A percentile compares a stretch with the other conserved stretches of the same genome.
These are phyloP conservation scores for Ctenosaura bakeri DNA, from an alignment of 2,797 vertebrate genomes.

Conservation along the genomic window DNA sequence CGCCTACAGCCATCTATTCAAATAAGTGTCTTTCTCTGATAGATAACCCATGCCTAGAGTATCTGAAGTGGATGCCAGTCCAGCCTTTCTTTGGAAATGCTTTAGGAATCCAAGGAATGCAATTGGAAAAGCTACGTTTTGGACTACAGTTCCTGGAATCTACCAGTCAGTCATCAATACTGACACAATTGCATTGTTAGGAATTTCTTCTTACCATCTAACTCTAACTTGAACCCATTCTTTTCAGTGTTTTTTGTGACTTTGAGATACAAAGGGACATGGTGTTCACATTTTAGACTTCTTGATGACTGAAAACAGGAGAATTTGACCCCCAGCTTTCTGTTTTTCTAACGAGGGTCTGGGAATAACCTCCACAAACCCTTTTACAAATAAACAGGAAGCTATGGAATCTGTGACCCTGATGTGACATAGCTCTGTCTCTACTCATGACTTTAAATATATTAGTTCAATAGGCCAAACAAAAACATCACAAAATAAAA, in stretches of 20 bases:
- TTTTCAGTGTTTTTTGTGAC: conserved; percentile 10
- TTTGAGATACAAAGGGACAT: conserved; percentile 38
- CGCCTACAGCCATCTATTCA: not conserved
- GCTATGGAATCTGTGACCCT: conserved; percentile 68
- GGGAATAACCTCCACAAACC: conserved; percentile 59
- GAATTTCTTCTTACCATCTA: not conserved
- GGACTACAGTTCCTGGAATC: no score
- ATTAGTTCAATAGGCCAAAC: conserved; percentile 51
- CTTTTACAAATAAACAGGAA: conserved; percentile 79
- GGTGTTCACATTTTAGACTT: conserved; percentile 61
- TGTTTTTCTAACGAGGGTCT: conserved; percentile 64
- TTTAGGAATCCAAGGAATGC: not conserved
- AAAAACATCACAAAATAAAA: no score
- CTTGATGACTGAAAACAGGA: conserved; percentile 49
- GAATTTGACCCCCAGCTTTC: conserved; percentile 57
- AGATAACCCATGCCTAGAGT: not conserved
- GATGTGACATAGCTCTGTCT: conserved; percentile 40
- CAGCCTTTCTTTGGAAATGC: conserved; percentile 3
- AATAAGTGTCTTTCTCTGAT: not conserved
- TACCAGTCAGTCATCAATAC: not conserved
- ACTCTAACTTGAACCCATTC: not conserved
- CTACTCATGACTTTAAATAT: conserved; percentile 57
- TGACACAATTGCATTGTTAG: not conserved
- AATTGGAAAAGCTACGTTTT: no score
- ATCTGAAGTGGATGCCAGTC: not conserved